Evolutionary conservation across 1,140 invertebrate species (phyloP).

Genomic region (Whitmania pigra): DNA sequence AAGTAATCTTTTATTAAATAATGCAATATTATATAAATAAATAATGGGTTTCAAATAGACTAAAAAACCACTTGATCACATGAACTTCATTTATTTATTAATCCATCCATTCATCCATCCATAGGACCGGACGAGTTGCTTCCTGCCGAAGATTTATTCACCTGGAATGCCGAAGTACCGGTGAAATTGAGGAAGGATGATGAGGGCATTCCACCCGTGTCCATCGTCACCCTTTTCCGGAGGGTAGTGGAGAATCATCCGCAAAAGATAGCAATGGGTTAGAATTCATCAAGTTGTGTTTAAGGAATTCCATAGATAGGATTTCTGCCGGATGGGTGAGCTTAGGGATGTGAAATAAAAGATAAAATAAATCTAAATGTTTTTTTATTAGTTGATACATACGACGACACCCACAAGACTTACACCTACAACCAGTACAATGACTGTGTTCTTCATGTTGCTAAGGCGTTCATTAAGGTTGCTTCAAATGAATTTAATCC

Average conservation of each 20-base stretch:
- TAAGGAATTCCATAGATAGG: too few relatives aligned
- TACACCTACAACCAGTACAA: conserved; percentile 65
- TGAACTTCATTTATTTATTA: not conserved
- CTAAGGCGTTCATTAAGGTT: conserved; percentile 67
- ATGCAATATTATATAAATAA: too few relatives aligned
- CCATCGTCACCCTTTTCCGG: not conserved
- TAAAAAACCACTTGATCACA: too few relatives aligned
- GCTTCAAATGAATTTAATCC: too few relatives aligned
- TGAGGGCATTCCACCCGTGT: not conserved
- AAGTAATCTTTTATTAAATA: too few relatives aligned
- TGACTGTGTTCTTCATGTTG: conserved; percentile 55
- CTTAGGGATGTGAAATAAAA: too few relatives aligned
- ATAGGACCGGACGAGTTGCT: conserved; percentile 4
- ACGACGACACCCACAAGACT: too few relatives aligned
- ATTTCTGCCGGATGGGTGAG: too few relatives aligned
- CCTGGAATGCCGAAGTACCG: not conserved
- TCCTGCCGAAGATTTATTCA: not conserved
- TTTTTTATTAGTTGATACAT: too few relatives aligned
- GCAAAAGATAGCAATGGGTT: not conserved
- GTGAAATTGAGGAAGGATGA: not conserved
- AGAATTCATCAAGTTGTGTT: too few relatives aligned
- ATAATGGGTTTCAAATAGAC: too few relatives aligned
- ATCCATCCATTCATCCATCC: not conserved
- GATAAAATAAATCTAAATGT: too few relatives aligned
- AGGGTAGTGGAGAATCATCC: not conserved